Percentiles rank a stretch among this genome's conserved stretches.
Evolutionary conservation across 1,140 invertebrate genomes (phyloP).

Genomic region (Acyrthosiphon pisum): DNA sequence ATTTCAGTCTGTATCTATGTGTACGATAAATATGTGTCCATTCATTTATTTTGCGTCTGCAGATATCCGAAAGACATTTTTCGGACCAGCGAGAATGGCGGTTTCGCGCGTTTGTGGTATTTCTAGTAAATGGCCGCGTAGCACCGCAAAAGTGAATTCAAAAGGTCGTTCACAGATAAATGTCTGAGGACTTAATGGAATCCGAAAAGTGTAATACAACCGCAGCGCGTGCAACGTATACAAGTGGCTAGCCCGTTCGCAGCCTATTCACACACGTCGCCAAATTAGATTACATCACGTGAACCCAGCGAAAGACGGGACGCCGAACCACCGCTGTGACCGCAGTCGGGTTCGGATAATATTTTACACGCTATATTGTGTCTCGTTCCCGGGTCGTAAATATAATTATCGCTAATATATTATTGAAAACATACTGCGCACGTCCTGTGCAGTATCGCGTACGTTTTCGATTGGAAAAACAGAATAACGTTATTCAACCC

Average conservation of each 20-base stretch:
- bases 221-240: background rate
- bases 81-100: background rate
- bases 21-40: background rate
- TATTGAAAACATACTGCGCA: background rate
- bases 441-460: no score
- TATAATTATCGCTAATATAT: background rate
- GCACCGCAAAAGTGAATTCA: background rate
- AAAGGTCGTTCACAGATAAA: background rate
- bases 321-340: background rate
- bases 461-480: background rate
- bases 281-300: slow-evolving; percentile 12
- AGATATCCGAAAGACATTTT: background rate
- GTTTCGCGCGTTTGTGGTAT: background rate
- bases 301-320: background rate
- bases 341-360: background rate
- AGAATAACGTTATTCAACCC: background rate
- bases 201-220: background rate
- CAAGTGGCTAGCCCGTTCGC: background rate
- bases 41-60: background rate
- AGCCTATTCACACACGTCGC: background rate
- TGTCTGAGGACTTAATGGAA: background rate
- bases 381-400: background rate
- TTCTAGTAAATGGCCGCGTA: background rate
- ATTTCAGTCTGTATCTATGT: background rate
- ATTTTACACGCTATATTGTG: background rate